These are phyloP conservation scores for Mechanitis messenoides DNA, from an alignment of 2,888 invertebrate genomes.

Conservation along the genomic window DNA sequence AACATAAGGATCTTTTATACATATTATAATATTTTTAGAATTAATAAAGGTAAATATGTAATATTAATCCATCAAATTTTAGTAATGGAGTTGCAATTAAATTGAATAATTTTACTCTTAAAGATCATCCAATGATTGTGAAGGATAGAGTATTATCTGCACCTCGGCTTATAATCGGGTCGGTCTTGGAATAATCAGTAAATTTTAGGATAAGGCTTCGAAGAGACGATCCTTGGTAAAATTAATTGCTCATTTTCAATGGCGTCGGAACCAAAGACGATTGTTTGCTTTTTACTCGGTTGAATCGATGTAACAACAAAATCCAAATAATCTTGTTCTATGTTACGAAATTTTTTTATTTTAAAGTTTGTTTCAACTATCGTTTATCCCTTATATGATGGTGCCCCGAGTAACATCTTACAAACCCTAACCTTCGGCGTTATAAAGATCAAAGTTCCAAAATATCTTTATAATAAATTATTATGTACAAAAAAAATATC, in stretches of 20 bases:
- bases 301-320: conserved; percentile 66
- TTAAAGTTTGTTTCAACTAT: background rate
- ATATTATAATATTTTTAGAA: background rate
- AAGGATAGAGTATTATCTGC: conserved; percentile 16
- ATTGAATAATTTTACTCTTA: conserved; percentile 21
- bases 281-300: conserved; percentile 56
- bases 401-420: too few species aligned
- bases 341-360: conserved; percentile 62
- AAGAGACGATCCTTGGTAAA: conserved; percentile 38
- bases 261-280: conserved; percentile 62
- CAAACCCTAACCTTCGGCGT: too few species aligned
- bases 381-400: background rate
- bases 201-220: conserved; percentile 26
- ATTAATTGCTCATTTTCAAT: conserved; percentile 72
- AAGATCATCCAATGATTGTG: conserved; percentile 22
- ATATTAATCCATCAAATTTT: too few species aligned
- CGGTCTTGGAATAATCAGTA: conserved; percentile 16
- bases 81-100: background rate
- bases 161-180: conserved; percentile 4
- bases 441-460: too few species aligned
- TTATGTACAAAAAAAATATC: too few species aligned
- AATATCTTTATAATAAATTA: too few species aligned
- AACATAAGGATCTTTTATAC: too few species aligned
- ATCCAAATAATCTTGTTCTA: conserved; percentile 67
- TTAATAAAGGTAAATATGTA: background rate